Percentiles rank a stretch among this genome's conserved stretches.
Conservation (phyloP, 2,888 invertebrate genomes). For the Lymantria monacha region DNA sequence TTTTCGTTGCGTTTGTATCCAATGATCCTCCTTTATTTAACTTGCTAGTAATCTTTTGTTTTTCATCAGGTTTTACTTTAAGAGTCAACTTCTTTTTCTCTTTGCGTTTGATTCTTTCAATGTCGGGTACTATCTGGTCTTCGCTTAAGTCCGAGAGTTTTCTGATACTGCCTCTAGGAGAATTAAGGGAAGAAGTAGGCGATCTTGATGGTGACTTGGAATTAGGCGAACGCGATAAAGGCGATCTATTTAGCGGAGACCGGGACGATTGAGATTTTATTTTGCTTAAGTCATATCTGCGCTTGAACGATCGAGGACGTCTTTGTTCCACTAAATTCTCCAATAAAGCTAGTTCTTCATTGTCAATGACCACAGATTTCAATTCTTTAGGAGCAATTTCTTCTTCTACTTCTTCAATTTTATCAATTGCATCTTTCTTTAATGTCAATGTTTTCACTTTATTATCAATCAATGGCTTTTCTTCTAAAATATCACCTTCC, state of each 20-base stretch:
- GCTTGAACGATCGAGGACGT: slow-evolving; percentile 75
- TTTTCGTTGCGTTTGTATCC: slow-evolving; percentile 73
- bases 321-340: slow-evolving; percentile 79
- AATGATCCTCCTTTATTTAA: slow-evolving; percentile 76
- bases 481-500: slow-evolving; percentile 83
- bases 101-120: slow-evolving; percentile 75
- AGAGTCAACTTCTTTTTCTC: slow-evolving; percentile 73
- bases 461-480: slow-evolving; percentile 78
- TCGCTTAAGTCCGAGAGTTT: slow-evolving; percentile 78
- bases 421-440: slow-evolving; percentile 65
- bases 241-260: slow-evolving; percentile 74
- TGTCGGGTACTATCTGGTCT: slow-evolving; percentile 77
- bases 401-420: slow-evolving; percentile 80
- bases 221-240: slow-evolving; percentile 72
- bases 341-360: slow-evolving; percentile 80
- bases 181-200: slow-evolving; percentile 78
- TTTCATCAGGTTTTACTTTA: slow-evolving; percentile 73
- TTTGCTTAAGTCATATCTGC: slow-evolving; percentile 71
- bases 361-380: slow-evolving; percentile 78
- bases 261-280: slow-evolving; percentile 62
- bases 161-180: slow-evolving; percentile 75
- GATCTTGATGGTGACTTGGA: slow-evolving; percentile 78
- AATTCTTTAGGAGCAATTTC: slow-evolving; percentile 68
- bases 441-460: slow-evolving; percentile 43
- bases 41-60: slow-evolving; percentile 61